These are phyloP conservation scores for Danio kyathit DNA, from an alignment of 2,797 vertebrate genomes.

Conservation along the genomic window DNA sequence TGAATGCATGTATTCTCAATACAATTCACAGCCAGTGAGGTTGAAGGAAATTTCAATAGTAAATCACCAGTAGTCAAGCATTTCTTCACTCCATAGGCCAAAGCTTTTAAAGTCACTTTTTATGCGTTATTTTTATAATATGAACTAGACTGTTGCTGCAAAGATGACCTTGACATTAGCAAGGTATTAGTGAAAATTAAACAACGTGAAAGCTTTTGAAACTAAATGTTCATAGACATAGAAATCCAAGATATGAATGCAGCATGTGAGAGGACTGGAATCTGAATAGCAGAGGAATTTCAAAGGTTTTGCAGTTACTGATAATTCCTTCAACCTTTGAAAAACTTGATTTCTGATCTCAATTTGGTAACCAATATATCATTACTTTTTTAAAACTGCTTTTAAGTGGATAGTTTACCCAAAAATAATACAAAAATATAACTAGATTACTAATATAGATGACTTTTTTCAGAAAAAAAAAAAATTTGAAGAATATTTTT, in stretches of 20 bases:
- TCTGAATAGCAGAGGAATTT: background rate
- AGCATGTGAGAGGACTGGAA: background rate
- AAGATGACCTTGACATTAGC: constrained; percentile 4
- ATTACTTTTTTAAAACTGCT: background rate
- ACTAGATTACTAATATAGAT: too few species aligned
- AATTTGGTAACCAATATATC: background rate
- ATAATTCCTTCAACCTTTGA: background rate
- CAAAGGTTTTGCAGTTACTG: background rate
- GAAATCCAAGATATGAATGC: background rate
- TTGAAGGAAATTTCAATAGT: constrained; percentile 14
- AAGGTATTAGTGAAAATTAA: constrained; percentile 12
- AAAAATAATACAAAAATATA: too few species aligned
- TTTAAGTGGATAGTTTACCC: too few species aligned
- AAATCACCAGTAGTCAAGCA: background rate
- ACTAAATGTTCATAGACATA: background rate
- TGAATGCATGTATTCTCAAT: constrained; percentile 9
- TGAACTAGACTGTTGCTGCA: background rate
- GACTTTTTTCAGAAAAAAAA: too few species aligned
- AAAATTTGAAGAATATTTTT: too few species aligned
- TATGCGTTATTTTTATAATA: background rate
- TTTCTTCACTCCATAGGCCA: background rate
- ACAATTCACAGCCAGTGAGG: constrained; percentile 9
- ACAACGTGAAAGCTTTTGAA: constrained; percentile 16
- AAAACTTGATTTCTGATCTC: background rate
- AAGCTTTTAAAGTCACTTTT: constrained; percentile 11